Conservation (phyloP, 2,888 invertebrate species). For the Eristalis tenax region DNA sequence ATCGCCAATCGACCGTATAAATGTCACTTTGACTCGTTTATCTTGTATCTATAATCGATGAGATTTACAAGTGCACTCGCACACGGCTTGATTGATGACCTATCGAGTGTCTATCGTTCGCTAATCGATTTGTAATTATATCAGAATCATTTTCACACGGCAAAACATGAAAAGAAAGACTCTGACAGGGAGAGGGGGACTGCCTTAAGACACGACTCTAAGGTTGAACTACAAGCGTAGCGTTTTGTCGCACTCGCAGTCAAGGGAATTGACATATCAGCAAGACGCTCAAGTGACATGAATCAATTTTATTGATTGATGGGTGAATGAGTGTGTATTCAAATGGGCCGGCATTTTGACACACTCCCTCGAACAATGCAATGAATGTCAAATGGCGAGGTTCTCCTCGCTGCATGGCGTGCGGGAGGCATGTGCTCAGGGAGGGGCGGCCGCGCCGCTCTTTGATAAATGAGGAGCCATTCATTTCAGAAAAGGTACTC, state of each 20-base stretch:
- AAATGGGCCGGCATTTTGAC: slow-evolving; percentile 27
- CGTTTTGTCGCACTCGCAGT: slow-evolving; percentile 18
- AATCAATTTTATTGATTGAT: slow-evolving; percentile 61
- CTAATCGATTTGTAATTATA: slow-evolving; percentile 61
- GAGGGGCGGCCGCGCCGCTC: background rate
- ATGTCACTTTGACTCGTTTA: slow-evolving; percentile 57
- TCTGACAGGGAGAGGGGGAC: background rate
- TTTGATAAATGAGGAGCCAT: slow-evolving; percentile 48
- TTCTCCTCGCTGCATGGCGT: background rate
- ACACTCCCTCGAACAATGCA: slow-evolving; percentile 24
- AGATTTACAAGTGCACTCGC: slow-evolving; percentile 40
- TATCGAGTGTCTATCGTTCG: slow-evolving; percentile 23
- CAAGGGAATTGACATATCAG: slow-evolving; percentile 47
- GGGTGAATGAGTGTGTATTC: slow-evolving; percentile 36
- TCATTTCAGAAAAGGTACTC: slow-evolving; percentile 12
- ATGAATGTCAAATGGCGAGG: slow-evolving; percentile 21
- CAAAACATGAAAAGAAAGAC: background rate
- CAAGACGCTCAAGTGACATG: slow-evolving; percentile 38
- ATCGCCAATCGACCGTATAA: slow-evolving; percentile 51
- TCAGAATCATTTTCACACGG: slow-evolving; percentile 1
- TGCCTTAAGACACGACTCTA: slow-evolving; percentile 12
- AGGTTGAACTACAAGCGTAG: background rate
- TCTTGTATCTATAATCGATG: slow-evolving; percentile 52
- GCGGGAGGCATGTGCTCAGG: background rate
- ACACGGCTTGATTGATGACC: slow-evolving; percentile 55